These are phyloP conservation scores for Exaiptasia diaphana DNA, from an alignment of 64 coral and sea anemone species.

Conservation along the genomic window DNA sequence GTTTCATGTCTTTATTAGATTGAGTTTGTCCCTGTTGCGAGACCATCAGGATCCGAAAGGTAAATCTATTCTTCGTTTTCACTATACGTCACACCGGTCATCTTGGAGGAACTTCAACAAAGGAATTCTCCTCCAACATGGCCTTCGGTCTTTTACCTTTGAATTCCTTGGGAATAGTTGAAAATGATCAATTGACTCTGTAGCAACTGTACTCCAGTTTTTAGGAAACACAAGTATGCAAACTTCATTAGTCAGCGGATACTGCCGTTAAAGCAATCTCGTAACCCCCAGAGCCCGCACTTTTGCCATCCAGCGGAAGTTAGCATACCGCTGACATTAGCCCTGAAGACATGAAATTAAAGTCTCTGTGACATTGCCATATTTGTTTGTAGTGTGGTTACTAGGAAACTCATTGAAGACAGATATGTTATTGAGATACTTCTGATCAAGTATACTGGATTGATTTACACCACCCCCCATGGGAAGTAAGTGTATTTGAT, in stretches of 20 bases:
- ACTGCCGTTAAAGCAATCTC: not conserved
- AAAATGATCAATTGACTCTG: not conserved
- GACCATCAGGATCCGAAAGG: constrained; percentile 9
- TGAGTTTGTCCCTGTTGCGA: not conserved
- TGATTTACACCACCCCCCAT: not conserved
- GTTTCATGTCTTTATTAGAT: not conserved
- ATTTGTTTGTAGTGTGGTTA: not conserved
- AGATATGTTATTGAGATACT: constrained; percentile 1
- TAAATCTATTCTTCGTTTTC: not conserved
- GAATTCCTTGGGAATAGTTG: not conserved
- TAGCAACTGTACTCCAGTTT: not conserved
- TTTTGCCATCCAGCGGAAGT: too few relatives aligned
- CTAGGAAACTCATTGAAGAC: not conserved
- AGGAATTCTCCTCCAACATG: not conserved
- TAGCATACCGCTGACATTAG: not conserved
- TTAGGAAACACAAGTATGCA: not conserved
- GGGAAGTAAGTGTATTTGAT: constrained; percentile 1
- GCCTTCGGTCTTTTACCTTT: not conserved
- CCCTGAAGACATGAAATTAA: not conserved
- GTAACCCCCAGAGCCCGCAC: not conserved
- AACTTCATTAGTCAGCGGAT: not conserved
- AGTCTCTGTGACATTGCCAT: not conserved
- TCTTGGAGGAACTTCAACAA: not conserved
- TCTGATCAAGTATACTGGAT: not conserved
- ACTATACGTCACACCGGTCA: not conserved